A percentile compares a stretch with the other conserved stretches of the same genome.
Conservation (phyloP, 2,113 vertebrate genomes). For the Pituophis catenifer region DNA sequence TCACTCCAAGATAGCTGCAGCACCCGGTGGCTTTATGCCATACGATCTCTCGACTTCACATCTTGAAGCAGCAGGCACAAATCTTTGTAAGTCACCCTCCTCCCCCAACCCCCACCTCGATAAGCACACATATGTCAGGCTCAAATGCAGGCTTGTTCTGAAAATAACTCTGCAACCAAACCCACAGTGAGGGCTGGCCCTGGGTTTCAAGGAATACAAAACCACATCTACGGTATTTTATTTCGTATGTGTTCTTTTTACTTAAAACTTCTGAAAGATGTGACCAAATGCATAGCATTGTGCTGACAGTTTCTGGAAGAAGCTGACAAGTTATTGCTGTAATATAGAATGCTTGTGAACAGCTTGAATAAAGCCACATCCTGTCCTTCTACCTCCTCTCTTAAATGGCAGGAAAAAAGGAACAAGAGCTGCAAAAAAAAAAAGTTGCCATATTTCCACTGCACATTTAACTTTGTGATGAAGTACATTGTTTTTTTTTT, state of each 20-base stretch:
- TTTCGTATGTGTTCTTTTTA: neutral
- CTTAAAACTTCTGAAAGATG: neutral
- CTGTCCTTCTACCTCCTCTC: neutral
- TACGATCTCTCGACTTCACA: constrained; percentile 34
- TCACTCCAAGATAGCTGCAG: constrained; percentile 32
- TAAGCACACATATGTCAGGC: constrained; percentile 27
- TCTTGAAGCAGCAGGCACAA: constrained; percentile 6
- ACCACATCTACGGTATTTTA: neutral
- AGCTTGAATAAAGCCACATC: constrained; percentile 20
- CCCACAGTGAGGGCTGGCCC: neutral
- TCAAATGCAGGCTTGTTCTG: constrained; percentile 20
- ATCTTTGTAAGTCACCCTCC: constrained; percentile 4
- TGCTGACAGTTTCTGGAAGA: constrained; percentile 6
- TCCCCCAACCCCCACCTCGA: neutral
- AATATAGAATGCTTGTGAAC: neutral
- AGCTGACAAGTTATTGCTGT: constrained; percentile 13
- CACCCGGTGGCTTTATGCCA: constrained; percentile 27
- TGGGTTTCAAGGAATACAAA: neutral
- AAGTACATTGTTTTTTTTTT: neutral
- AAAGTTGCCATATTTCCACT: constrained; percentile 21
- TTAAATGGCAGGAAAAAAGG: neutral
- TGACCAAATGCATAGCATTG: constrained; percentile 5
- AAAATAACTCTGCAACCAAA: constrained; percentile 10
- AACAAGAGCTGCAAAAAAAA: neutral
- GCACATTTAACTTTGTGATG: neutral